Percentiles rank a stretch among this genome's conserved stretches.
Conservation (phyloP, 2,113 vertebrate genomes). For the Mesembrinibis cayennensis region DNA sequence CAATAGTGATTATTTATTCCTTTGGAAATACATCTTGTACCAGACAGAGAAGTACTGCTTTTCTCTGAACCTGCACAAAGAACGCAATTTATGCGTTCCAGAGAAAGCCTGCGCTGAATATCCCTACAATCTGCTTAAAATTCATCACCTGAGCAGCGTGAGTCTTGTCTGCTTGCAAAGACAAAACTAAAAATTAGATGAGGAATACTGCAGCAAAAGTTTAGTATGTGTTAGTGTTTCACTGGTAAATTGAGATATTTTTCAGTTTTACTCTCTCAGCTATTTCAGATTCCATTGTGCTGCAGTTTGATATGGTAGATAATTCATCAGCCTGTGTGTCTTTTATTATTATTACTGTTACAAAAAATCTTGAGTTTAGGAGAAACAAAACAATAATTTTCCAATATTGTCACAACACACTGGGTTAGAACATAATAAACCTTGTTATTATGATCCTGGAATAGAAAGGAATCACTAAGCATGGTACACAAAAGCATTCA, state of each 20-base stretch:
- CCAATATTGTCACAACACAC: constrained; percentile 13
- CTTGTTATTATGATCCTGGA: not conserved
- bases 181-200: not conserved
- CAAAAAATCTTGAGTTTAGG: not conserved
- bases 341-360: constrained; percentile 30
- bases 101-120: not conserved
- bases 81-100: not conserved
- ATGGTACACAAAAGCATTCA: not conserved
- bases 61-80: not conserved
- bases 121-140: not conserved
- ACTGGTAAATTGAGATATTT: not conserved
- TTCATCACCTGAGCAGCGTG: not conserved
- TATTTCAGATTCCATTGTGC: constrained; percentile 10
- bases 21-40: constrained; percentile 34
- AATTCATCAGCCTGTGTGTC: constrained; percentile 8
- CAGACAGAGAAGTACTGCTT: constrained; percentile 16
- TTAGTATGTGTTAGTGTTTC: not conserved
- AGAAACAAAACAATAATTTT: constrained; percentile 59
- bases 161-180: not conserved
- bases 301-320: not conserved
- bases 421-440: constrained; percentile 21
- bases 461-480: not conserved
- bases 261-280: not conserved
- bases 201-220: not conserved
- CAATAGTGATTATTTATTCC: constrained; percentile 52